Conservation (phyloP, 2,888 invertebrate genomes). For the Xanthia icteritia region DNA sequence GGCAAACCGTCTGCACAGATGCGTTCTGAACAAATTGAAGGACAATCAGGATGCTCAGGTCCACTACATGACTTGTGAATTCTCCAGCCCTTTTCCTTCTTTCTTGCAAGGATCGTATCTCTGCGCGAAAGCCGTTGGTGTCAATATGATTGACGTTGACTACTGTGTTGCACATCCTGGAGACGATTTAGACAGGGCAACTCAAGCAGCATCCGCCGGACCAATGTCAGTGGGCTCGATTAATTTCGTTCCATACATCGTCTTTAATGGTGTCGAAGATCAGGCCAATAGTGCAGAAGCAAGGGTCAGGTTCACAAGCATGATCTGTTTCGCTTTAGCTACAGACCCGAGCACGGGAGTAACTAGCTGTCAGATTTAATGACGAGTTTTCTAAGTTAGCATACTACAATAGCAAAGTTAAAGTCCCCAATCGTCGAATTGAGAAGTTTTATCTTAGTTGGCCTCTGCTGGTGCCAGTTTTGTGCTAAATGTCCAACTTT, state of each 20-base stretch:
- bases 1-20: slow-evolving; percentile 85
- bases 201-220: slow-evolving; percentile 72
- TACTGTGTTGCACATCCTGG: slow-evolving; percentile 77
- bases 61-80: slow-evolving; percentile 85
- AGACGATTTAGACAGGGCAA: slow-evolving; percentile 75
- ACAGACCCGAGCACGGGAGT: slow-evolving; percentile 76
- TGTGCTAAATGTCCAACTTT: slow-evolving; percentile 76
- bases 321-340: slow-evolving; percentile 82
- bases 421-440: slow-evolving; percentile 66
- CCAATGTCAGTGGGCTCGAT: slow-evolving; percentile 68
- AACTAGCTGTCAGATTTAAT: slow-evolving; percentile 71
- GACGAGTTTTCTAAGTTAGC: slow-evolving; percentile 10
- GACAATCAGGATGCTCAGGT: slow-evolving; percentile 79
- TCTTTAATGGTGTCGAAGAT: slow-evolving; percentile 77
- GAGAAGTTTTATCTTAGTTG: slow-evolving; percentile 78
- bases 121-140: slow-evolving; percentile 78
- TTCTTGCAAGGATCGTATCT: slow-evolving; percentile 73
- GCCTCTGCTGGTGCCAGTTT: slow-evolving; percentile 71
- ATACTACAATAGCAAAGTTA: slow-evolving; percentile 30
- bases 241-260: slow-evolving; percentile 81
- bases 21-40: slow-evolving; percentile 77
- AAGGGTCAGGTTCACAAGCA: slow-evolving; percentile 68
- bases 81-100: slow-evolving; percentile 73
- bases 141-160: slow-evolving; percentile 77
- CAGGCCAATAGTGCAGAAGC: slow-evolving; percentile 67